Percentiles rank a stretch among this genome's conserved stretches.
Evolutionary conservation across 2,888 invertebrate genomes (phyloP).

Genomic region (Agrochola litura): DNA sequence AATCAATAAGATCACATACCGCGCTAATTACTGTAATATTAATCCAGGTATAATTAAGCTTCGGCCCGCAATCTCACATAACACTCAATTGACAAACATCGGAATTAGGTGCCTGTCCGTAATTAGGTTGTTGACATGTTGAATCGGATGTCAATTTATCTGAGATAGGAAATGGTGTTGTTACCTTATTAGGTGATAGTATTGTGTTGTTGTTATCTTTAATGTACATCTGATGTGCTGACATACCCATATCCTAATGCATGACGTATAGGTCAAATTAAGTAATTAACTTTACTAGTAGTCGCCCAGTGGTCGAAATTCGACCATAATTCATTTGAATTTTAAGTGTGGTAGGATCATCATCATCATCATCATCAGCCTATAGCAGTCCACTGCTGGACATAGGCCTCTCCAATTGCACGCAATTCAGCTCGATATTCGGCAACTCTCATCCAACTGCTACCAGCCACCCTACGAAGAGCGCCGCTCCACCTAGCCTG

Average conservation of each 20-base stretch:
- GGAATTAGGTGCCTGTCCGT: constrained; percentile 72
- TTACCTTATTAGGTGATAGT: constrained; percentile 57
- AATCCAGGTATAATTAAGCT: constrained; percentile 83
- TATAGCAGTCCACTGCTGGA: too few relatives aligned
- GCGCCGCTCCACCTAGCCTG: too few relatives aligned
- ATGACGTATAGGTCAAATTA: not conserved
- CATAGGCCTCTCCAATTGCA: too few relatives aligned
- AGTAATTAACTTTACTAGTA: not conserved
- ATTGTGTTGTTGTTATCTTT: constrained; percentile 25
- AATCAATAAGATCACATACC: constrained; percentile 55
- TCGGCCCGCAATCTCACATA: constrained; percentile 68
- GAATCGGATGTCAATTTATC: constrained; percentile 73
- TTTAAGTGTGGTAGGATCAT: too few relatives aligned
- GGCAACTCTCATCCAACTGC: too few relatives aligned
- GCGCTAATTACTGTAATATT: constrained; percentile 79
- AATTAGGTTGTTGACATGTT: constrained; percentile 75
- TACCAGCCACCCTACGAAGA: too few relatives aligned
- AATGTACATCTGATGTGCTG: not conserved
- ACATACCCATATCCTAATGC: not conserved
- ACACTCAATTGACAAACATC: constrained; percentile 62
- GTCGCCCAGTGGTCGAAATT: too few relatives aligned
- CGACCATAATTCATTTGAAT: too few relatives aligned
- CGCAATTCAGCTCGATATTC: too few relatives aligned
- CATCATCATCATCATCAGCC: too few relatives aligned
- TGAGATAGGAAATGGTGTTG: constrained; percentile 67